A percentile compares a stretch with the other conserved stretches of the same genome.
Conservation (phyloP, 2,797 vertebrate genomes). For the Clarias pachynema region DNA sequence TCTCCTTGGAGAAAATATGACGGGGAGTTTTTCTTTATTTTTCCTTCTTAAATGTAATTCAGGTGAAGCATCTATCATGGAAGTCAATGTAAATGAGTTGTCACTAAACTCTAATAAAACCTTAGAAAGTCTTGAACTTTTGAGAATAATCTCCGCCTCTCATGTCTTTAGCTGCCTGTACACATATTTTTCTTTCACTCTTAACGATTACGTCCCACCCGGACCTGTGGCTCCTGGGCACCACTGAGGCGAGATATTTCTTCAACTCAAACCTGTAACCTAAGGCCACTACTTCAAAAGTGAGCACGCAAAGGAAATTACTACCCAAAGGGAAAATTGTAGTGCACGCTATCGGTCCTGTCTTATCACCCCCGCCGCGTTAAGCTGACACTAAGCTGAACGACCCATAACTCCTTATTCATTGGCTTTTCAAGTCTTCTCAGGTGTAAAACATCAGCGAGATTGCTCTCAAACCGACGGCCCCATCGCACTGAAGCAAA, state of each 20-base stretch:
- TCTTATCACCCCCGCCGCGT: neutral
- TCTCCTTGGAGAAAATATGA: neutral
- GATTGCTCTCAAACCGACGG: neutral
- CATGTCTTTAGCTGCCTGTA: neutral
- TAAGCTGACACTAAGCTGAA: conserved; percentile 41
- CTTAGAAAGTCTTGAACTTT: neutral
- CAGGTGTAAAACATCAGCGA: conserved; percentile 11
- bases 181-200: neutral
- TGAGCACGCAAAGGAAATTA: neutral
- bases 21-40: neutral
- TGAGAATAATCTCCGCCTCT: neutral
- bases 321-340: neutral
- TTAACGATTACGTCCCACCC: neutral
- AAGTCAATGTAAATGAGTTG: neutral
- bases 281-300: neutral
- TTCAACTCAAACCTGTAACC: neutral
- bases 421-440: conserved; percentile 1
- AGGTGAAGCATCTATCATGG: neutral
- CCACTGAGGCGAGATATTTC: neutral
- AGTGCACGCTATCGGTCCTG: conserved; percentile 8
- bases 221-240: neutral
- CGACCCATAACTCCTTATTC: neutral
- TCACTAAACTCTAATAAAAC: neutral
- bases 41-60: neutral
- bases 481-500: neutral